These are phyloP conservation scores for Gortyna flavago DNA, from an alignment of 2,888 invertebrate genomes.

Conservation along the genomic window DNA sequence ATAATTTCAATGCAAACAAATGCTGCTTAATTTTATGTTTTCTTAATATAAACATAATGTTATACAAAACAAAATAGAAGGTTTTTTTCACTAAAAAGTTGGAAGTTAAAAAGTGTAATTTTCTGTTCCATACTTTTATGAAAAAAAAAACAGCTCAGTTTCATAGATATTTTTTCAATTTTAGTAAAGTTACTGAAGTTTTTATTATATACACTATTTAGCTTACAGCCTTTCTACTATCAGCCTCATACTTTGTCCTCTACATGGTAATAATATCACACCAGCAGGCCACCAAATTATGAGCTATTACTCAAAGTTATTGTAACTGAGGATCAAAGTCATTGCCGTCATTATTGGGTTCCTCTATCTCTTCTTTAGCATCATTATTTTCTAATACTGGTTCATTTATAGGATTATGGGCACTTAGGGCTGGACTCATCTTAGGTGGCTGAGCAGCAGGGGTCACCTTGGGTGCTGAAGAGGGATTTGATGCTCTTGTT, in stretches of 20 bases:
- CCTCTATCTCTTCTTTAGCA: constrained; percentile 88
- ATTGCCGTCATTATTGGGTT: constrained; percentile 84
- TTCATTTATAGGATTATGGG: constrained; percentile 81
- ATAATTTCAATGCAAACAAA: not conserved
- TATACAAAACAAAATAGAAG: not conserved
- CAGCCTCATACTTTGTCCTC: constrained; percentile 58
- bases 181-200: constrained; percentile 7
- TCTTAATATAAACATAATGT: not conserved
- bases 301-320: constrained; percentile 55
- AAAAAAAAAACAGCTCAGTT: not conserved
- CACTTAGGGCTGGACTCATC: constrained; percentile 81
- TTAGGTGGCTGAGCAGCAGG: constrained; percentile 84
- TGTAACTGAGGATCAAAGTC: constrained; percentile 82
- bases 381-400: constrained; percentile 85
- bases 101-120: no score
- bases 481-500: constrained; percentile 78
- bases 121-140: not conserved
- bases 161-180: not conserved
- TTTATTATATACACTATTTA: constrained; percentile 46
- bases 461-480: constrained; percentile 79
- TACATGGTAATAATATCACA: constrained; percentile 64
- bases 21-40: not conserved
- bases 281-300: constrained; percentile 54
- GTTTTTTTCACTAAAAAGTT: not conserved
- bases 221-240: constrained; percentile 59